Evolutionary conservation across 2,888 invertebrate species (phyloP).

Genomic region (Rhamnusium bicolor): DNA sequence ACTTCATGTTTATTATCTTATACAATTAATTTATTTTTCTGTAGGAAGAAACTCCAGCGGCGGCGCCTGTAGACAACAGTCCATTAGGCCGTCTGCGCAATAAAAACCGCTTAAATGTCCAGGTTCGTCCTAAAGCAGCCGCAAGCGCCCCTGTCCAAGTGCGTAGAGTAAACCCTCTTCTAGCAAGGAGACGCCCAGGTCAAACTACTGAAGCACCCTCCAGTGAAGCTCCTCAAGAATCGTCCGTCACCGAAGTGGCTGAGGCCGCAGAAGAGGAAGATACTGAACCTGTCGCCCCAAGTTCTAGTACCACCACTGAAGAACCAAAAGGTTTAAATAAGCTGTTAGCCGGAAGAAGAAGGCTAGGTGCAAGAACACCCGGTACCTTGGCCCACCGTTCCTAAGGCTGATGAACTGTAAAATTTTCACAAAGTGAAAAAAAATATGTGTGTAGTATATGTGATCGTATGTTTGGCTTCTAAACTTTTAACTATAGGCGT

Average conservation of each 20-base stretch:
- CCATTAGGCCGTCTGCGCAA: slow-evolving; percentile 69
- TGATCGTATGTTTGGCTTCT: slow-evolving; percentile 25
- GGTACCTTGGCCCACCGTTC: slow-evolving; percentile 60
- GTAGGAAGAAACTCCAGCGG: slow-evolving; percentile 61
- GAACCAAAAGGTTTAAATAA: slow-evolving; percentile 78
- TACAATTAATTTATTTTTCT: slow-evolving; percentile 2
- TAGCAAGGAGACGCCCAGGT: slow-evolving; percentile 71
- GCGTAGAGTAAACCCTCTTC: slow-evolving; percentile 74
- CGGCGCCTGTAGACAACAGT: slow-evolving; percentile 64
- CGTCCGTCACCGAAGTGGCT: slow-evolving; percentile 54
- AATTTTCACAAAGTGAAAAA: background rate
- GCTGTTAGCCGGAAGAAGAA: slow-evolving; percentile 80
- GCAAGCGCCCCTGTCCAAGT: slow-evolving; percentile 73
- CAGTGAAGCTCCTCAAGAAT: slow-evolving; percentile 60
- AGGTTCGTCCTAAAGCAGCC: slow-evolving; percentile 72
- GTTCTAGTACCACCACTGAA: slow-evolving; percentile 67
- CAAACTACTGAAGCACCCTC: slow-evolving; percentile 66
- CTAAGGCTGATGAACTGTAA: slow-evolving; percentile 34
- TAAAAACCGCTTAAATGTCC: slow-evolving; percentile 71
- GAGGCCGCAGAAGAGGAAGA: slow-evolving; percentile 56
- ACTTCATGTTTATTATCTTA: too few species aligned
- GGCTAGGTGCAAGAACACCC: slow-evolving; percentile 77
- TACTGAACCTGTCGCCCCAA: slow-evolving; percentile 55
- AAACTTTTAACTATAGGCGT: background rate
- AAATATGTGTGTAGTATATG: slow-evolving; percentile 27